Conservation (phyloP, 2,888 invertebrate genomes). For the Ochropleura plecta region DNA sequence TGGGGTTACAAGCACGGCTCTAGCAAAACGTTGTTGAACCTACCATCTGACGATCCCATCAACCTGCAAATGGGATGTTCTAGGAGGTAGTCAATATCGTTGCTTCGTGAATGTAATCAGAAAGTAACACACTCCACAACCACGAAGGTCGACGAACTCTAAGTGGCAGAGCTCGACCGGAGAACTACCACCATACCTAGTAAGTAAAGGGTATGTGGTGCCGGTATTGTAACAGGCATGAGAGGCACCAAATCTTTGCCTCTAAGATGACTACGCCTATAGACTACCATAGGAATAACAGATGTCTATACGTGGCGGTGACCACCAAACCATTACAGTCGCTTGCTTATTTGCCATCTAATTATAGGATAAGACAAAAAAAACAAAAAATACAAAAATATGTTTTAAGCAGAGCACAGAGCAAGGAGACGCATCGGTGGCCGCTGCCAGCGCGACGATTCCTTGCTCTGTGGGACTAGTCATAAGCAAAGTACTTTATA, state of each 20-base stretch:
- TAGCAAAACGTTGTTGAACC: not conserved
- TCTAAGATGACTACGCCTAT: not conserved
- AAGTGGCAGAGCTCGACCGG: not conserved
- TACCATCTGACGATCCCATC: not conserved
- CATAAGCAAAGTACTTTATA: not conserved
- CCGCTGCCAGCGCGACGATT: not conserved
- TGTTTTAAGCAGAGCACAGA: conserved; percentile 30
- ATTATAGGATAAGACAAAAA: conserved; percentile 11
- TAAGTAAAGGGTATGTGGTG: not conserved
- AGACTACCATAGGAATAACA: not conserved
- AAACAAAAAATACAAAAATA: conserved; percentile 34
- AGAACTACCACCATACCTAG: conserved; percentile 9
- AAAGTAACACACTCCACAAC: not conserved
- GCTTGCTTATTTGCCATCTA: not conserved
- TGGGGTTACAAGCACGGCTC: conserved; percentile 1
- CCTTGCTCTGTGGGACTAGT: conserved; percentile 4
- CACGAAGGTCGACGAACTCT: conserved; percentile 5
- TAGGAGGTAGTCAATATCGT: not conserved
- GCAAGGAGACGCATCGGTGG: not conserved
- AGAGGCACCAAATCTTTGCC: not conserved
- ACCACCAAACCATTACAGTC: not conserved
- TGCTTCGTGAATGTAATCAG: not conserved
- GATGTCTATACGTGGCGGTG: conserved; percentile 1
- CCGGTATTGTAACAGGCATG: not conserved
- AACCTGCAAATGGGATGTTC: not conserved